These are phyloP conservation scores for Tanaodytes sp. DNA, from an alignment of 2,888 invertebrate species.

Conservation along the genomic window DNA sequence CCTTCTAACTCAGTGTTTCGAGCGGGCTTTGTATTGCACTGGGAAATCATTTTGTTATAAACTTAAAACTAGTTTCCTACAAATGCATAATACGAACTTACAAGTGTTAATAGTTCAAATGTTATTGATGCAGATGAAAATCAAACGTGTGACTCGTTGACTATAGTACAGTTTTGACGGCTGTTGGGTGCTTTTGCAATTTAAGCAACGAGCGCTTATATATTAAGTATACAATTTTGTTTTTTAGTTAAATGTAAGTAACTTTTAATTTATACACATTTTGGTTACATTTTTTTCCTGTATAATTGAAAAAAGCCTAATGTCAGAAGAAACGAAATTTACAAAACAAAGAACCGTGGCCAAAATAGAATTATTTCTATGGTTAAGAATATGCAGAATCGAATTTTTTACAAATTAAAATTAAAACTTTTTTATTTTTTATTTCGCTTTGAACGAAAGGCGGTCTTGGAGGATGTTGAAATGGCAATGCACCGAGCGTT, in stretches of 20 bases:
- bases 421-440: slow-evolving; percentile 20
- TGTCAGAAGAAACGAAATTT: no score
- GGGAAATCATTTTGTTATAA: no score
- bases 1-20: no score
- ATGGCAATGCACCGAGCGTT: no score
- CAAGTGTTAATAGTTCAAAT: slow-evolving; percentile 7
- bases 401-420: not conserved
- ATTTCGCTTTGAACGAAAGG: slow-evolving; percentile 13
- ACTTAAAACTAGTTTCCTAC: no score
- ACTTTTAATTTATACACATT: not conserved
- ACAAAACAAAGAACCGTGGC: not conserved
- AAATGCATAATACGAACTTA: slow-evolving; percentile 6
- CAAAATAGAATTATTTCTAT: slow-evolving; percentile 13
- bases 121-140: slow-evolving; percentile 14
- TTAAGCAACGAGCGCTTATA: slow-evolving; percentile 14
- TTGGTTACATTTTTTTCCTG: no score
- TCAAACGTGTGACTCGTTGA: slow-evolving; percentile 25
- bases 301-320: slow-evolving; percentile 21
- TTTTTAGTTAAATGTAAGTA: slow-evolving; percentile 17
- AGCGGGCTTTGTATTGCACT: no score
- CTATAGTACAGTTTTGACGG: slow-evolving; percentile 33
- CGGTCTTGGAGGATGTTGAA: slow-evolving; percentile 9
- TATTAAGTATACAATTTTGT: slow-evolving; percentile 22
- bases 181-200: slow-evolving; percentile 15
- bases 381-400: no score